phyloP scores from a whole-genome alignment of 2,797 vertebrate species.

The Periophthalmus magnuspinnatus region DNA sequence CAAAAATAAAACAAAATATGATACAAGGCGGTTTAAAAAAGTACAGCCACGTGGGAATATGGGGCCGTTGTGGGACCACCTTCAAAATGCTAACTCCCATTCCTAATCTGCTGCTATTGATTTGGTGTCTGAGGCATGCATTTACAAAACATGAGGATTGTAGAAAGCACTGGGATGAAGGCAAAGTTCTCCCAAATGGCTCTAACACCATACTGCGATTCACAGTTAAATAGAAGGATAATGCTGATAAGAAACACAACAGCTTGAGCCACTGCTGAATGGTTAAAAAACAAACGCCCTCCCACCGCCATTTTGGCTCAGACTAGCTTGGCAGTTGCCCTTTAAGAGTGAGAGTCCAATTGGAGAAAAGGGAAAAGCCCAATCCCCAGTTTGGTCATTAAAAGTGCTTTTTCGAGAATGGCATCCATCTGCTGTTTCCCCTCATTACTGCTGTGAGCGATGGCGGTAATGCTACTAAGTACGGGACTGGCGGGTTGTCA shows the following conservation, averaged over 20 bases:
- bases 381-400: conserved; percentile 76
- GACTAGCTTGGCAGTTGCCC: conserved; percentile 68
- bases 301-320: conserved; percentile 65
- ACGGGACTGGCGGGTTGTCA: conserved; percentile 68
- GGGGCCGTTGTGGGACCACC: conserved; percentile 71
- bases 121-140: conserved; percentile 68
- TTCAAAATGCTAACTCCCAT: conserved; percentile 75
- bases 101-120: conserved; percentile 78
- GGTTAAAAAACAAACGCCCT: conserved; percentile 49
- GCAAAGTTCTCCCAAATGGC: conserved; percentile 52
- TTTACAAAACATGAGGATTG: conserved; percentile 62
- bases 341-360: conserved; percentile 73
- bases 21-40: conserved; percentile 46
- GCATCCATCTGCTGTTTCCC: conserved; percentile 74
- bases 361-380: conserved; percentile 52
- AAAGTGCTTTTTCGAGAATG: conserved; percentile 69
- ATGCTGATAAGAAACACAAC: conserved; percentile 47
- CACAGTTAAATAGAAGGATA: conserved; percentile 37
- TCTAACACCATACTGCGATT: conserved; percentile 56
- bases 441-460: conserved; percentile 76
- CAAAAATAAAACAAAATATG: conserved; percentile 14
- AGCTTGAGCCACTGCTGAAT: conserved; percentile 38
- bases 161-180: conserved; percentile 30
- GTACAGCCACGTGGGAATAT: conserved; percentile 54
- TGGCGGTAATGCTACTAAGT: conserved; percentile 74